phyloP scores from a whole-genome alignment of 2,113 vertebrate species.

The Platycercus adscitus region DNA sequence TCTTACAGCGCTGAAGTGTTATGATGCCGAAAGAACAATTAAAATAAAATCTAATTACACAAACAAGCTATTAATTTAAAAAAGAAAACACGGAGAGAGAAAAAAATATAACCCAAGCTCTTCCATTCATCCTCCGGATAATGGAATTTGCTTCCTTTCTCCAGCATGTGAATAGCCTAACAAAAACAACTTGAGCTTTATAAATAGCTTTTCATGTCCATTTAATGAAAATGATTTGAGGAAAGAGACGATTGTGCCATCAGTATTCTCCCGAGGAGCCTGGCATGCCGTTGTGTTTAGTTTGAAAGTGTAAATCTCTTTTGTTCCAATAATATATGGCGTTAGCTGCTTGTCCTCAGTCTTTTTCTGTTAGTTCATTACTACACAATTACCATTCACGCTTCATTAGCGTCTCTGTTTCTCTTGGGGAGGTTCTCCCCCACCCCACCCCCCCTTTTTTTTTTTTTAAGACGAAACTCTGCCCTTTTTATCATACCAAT shows the following conservation, averaged over 20 bases:
- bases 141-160: conserved; percentile 91
- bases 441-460: background rate
- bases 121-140: conserved; percentile 85
- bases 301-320: conserved; percentile 99
- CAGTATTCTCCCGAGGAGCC: conserved; percentile 89
- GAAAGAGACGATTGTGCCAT: conserved; percentile 84
- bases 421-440: conserved; percentile 72
- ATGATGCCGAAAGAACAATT: background rate
- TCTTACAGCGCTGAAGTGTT: background rate
- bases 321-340: conserved; percentile 98
- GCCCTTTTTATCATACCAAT: conserved; percentile 91
- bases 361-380: conserved; percentile 99
- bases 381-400: conserved; percentile 98
- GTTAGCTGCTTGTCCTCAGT: conserved; percentile 94
- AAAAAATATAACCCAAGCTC: conserved; percentile 26
- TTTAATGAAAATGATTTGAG: conserved; percentile 96
- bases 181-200: conserved; percentile 92
- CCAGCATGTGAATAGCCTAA: conserved; percentile 81
- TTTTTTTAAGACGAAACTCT: conserved; percentile 80
- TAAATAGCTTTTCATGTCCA: conserved; percentile 98
- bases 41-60: conserved; percentile 46
- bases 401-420: conserved; percentile 97
- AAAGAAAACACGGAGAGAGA: conserved; percentile 7
- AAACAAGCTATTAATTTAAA: conserved; percentile 65
- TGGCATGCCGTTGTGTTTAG: conserved; percentile 96